Evolutionary conservation across 2,113 vertebrate genomes (phyloP).

Genomic region (Steatornis caripensis): DNA sequence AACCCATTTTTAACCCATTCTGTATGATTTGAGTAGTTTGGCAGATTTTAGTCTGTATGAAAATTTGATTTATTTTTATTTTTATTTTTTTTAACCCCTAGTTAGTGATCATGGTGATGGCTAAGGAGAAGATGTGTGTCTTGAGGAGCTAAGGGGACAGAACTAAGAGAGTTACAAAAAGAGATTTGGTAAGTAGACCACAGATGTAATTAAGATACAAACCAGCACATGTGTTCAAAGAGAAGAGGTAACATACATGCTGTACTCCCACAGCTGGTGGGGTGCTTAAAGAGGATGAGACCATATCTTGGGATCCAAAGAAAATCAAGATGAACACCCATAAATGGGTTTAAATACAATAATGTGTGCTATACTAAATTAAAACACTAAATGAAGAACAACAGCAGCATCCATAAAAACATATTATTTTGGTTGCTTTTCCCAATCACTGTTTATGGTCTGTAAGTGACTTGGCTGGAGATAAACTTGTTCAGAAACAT

Average conservation of each 20-base stretch:
- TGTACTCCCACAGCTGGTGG: background rate
- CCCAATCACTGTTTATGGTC: background rate
- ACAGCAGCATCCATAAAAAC: background rate
- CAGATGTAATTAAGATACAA: background rate
- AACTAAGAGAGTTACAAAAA: background rate
- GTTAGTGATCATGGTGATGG: background rate
- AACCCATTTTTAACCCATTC: background rate
- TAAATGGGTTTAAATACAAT: background rate
- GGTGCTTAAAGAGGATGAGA: background rate
- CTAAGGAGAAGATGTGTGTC: background rate
- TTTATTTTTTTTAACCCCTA: background rate
- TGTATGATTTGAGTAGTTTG: background rate
- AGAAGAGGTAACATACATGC: background rate
- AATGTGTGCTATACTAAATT: background rate
- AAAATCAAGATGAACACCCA: background rate
- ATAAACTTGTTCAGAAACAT: background rate
- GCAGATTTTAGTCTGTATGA: background rate
- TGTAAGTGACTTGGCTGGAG: background rate
- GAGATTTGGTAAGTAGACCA: background rate
- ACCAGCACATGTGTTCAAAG: background rate
- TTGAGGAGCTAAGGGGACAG: background rate
- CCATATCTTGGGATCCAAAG: background rate
- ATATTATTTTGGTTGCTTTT: background rate
- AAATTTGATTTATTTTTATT: background rate
- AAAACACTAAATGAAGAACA: background rate